Percentiles rank a stretch among this genome's conserved stretches.
Conservation (phyloP, 2,113 vertebrate genomes). For the Anthoscopus minutus region DNA sequence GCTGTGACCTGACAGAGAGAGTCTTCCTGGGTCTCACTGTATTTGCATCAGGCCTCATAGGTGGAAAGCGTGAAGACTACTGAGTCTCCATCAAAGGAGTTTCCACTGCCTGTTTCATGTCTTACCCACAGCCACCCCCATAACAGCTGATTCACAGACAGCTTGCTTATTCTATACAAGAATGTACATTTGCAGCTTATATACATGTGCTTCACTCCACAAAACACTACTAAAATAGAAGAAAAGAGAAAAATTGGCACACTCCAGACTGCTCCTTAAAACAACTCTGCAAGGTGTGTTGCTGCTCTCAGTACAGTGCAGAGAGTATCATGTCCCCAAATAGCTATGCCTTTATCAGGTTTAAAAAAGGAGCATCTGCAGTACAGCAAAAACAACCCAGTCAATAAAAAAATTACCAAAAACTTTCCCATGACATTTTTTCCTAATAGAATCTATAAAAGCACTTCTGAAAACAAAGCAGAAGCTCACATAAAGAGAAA, state of each 20-base stretch:
- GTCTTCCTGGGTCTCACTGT: background rate
- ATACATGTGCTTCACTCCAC: background rate
- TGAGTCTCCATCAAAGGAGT: background rate
- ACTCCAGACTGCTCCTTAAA: background rate
- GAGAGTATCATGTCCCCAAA: background rate
- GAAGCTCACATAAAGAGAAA: background rate
- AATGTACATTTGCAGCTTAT: conserved; percentile 41
- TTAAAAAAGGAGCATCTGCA: background rate
- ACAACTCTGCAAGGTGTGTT: background rate
- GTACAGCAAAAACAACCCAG: background rate
- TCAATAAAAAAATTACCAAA: background rate
- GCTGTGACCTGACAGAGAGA: background rate
- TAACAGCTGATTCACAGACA: conserved; percentile 46
- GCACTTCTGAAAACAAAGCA: background rate
- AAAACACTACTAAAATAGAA: conserved; percentile 28
- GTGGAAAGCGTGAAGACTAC: background rate
- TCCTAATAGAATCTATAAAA: background rate
- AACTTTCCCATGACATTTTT: background rate
- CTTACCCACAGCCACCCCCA: conserved; percentile 34
- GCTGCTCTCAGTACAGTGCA: background rate
- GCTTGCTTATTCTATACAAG: conserved; percentile 14
- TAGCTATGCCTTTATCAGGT: background rate
- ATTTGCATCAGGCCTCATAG: background rate
- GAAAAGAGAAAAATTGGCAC: background rate
- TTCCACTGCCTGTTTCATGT: background rate